Evolutionary conservation across 2,888 invertebrate species (phyloP).

Genomic region (Meloe dianella): DNA sequence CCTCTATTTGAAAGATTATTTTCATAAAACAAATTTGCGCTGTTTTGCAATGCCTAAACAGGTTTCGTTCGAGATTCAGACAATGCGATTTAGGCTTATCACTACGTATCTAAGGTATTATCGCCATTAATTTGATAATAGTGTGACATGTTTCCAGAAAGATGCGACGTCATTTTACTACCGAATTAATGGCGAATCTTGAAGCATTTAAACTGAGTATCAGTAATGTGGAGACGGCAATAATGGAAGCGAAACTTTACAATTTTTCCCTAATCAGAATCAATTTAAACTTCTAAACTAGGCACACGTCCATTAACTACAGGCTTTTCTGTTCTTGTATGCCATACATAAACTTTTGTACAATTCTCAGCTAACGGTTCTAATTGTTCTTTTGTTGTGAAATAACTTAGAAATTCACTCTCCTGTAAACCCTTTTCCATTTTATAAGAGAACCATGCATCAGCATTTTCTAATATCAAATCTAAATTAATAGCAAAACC

Average conservation of each 20-base stretch:
- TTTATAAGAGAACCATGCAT: conserved; percentile 81
- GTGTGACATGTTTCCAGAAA: too few species aligned
- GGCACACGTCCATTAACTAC: conserved; percentile 73
- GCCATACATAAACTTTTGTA: conserved; percentile 97
- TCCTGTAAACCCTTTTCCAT: conserved; percentile 91
- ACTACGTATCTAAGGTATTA: too few species aligned
- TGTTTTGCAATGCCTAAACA: too few species aligned
- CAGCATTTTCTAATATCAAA: conserved; percentile 72
- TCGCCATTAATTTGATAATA: too few species aligned
- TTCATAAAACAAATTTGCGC: too few species aligned
- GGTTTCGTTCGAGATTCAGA: too few species aligned
- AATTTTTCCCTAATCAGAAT: background rate
- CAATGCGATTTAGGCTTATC: too few species aligned
- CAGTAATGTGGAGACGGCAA: too few species aligned
- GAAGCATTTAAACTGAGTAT: background rate
- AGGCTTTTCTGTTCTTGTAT: conserved; percentile 93
- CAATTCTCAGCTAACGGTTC: conserved; percentile 93
- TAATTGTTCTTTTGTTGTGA: conserved; percentile 75
- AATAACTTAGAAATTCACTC: conserved; percentile 78
- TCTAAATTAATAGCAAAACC: conserved; percentile 89
- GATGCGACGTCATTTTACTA: too few species aligned
- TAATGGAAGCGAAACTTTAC: background rate
- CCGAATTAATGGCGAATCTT: background rate
- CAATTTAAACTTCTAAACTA: conserved; percentile 53
- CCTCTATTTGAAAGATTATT: background rate